Conservation (phyloP, 2,113 vertebrate genomes). For the Myanophis thanlyinensis region DNA sequence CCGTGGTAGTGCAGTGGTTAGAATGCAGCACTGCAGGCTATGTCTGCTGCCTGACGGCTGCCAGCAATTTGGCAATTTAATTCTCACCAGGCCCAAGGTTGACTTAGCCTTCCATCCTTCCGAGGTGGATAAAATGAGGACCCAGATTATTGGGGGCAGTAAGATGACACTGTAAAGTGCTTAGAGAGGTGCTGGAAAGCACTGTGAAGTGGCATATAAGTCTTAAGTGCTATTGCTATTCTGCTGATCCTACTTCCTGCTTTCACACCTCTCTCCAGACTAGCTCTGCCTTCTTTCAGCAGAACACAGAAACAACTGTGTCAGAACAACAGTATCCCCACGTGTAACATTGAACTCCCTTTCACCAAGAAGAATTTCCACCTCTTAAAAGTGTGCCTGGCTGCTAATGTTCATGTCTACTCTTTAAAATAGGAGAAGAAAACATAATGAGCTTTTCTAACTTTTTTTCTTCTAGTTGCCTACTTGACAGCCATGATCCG, state of each 20-base stretch:
- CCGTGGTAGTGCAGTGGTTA: no score
- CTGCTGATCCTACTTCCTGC: neutral
- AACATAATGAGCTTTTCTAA: neutral
- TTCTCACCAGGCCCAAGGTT: no score
- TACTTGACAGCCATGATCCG: slow-evolving; percentile 84
- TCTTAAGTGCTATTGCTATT: no score
- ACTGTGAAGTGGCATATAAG: no score
- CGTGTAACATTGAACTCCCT: neutral
- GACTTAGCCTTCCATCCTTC: no score
- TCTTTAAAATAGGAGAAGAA: neutral
- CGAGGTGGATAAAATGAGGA: no score
- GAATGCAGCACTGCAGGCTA: no score
- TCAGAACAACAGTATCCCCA: neutral
- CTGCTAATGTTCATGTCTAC: neutral
- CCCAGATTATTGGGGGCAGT: no score
- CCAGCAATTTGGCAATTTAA: no score
- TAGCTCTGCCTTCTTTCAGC: neutral
- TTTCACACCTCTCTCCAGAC: neutral
- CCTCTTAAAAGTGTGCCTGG: neutral
- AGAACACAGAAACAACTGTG: neutral
- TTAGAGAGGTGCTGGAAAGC: no score
- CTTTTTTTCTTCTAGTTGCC: slow-evolving; percentile 75
- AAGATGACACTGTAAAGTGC: no score
- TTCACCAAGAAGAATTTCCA: neutral
- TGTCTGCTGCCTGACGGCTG: no score